Evolutionary conservation across 2,797 vertebrate genomes (phyloP).

Genomic region (Tympanoctomys barrerae): DNA sequence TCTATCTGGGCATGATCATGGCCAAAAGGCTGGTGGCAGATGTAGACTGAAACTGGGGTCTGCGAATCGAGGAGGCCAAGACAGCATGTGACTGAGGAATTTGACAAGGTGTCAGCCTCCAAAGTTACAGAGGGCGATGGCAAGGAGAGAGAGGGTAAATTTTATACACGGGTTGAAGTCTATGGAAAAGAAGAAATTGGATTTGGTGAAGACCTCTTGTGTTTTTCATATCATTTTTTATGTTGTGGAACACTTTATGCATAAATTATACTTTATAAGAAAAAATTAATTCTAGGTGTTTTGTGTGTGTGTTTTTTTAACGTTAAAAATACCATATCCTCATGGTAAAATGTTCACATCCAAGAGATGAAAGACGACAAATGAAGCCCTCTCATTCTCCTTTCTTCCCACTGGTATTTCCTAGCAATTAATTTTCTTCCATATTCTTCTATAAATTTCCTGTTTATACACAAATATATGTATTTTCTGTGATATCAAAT

Average conservation of each 20-base stretch:
- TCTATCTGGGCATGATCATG: neutral
- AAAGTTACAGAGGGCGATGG: neutral
- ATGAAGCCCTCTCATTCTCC: neutral
- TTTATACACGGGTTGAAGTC: neutral
- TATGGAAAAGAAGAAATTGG: neutral
- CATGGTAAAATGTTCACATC: slow-evolving; percentile 31
- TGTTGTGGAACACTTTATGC: slow-evolving; percentile 23
- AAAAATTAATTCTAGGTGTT: slow-evolving; percentile 27
- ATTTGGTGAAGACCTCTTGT: neutral
- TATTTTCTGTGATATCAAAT: slow-evolving; percentile 37
- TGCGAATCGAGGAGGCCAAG: neutral
- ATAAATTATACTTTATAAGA: slow-evolving; percentile 14
- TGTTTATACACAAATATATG: slow-evolving; percentile 1
- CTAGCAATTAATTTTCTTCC: slow-evolving; percentile 53
- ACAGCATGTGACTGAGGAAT: neutral
- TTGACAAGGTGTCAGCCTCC: neutral
- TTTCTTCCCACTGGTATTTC: slow-evolving; percentile 43
- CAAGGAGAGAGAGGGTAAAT: neutral
- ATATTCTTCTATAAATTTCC: slow-evolving; percentile 44
- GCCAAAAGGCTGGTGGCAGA: neutral
- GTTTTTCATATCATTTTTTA: neutral
- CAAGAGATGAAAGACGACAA: neutral
- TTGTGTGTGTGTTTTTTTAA: slow-evolving; percentile 15
- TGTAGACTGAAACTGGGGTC: neutral
- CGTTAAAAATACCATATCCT: neutral